These are phyloP conservation scores for Tapirus terrestris DNA, from an alignment of 2,113 vertebrate genomes.

Conservation along the genomic window DNA sequence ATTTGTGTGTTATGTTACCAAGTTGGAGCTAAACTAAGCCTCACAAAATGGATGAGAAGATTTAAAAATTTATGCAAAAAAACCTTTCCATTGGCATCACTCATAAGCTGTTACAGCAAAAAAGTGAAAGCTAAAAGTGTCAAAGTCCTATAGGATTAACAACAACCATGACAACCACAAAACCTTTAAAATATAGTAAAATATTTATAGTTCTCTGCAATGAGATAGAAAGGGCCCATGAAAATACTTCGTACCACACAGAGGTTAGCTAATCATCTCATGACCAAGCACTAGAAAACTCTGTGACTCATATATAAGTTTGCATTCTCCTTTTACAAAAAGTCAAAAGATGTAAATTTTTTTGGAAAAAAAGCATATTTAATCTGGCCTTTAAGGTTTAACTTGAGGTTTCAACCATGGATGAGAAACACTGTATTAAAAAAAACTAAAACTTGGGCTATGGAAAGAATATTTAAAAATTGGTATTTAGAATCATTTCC, in stretches of 20 bases:
- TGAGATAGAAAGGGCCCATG: background rate
- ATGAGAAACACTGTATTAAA: slow-evolving; percentile 7
- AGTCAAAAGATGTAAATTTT: background rate
- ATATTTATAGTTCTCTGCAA: slow-evolving; percentile 24
- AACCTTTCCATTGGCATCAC: background rate
- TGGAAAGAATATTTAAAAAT: slow-evolving; percentile 37
- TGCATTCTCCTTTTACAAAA: slow-evolving; percentile 49
- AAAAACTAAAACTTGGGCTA: background rate
- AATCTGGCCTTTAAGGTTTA: slow-evolving; percentile 40
- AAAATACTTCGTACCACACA: background rate
- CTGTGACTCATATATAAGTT: background rate
- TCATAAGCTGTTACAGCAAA: background rate
- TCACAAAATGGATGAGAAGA: background rate
- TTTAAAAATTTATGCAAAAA: background rate
- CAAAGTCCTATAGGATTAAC: background rate
- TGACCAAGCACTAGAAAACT: background rate
- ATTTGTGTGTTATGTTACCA: background rate
- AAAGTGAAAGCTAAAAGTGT: background rate
- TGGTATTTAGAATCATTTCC: slow-evolving; percentile 54
- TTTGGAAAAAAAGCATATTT: background rate
- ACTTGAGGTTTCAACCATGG: background rate
- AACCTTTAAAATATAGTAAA: slow-evolving; percentile 42
- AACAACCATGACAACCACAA: background rate
- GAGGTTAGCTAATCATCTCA: background rate
- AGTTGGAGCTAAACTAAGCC: background rate